Evolutionary conservation across 1,140 invertebrate genomes (phyloP), one percentile per base, ranked within the genome.

Genomic region (Lutraria rhynchaena): DNA sequence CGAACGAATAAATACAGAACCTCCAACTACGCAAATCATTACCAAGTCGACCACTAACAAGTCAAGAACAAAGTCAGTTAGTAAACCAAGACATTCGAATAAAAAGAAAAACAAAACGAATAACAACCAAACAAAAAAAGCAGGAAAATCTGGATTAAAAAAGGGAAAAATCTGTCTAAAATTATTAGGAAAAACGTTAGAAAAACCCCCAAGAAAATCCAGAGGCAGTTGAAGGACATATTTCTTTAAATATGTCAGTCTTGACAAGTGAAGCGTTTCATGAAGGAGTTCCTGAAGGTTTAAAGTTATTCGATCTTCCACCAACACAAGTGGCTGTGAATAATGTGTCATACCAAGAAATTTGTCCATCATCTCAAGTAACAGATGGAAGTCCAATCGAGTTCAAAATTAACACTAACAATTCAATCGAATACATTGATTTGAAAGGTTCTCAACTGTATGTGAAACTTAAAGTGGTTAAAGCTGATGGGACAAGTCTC

Each of bases 201-300:
- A 11, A 33, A 61, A 37, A 31, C 11, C 4, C 13, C 24, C 24
- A 4, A 37, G 41, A 22, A 65, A 41, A 31, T 31, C 11, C 22
- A 46, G 4, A 70, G 53, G 11, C 13, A 70, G 53, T 24, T 13
- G n/a, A n/a, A n/a, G n/a, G n/a, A n/a, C n/a, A n/a, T n/a, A n/a
- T n/a, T n/a, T n/a, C 22, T 27, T 41, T 78, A 78, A 67, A 46
- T 17, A 78, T 78, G 61, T 78, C 60, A 24, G 53, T 29, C 22
- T 67, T 78, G 35, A 55, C 35, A 7, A 29, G 58, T 44, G 63
- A 69, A 24, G 35, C 22, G 35, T 85, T 85, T 71, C 35, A 53
- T 35, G 84, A 85, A 60, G 81, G 51, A 69, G 70, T 80, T 46
- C n/a, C 46, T 49, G n/a, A 13, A 49, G 46, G 46, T 13, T 27